Evolutionary conservation across 2,888 invertebrate genomes (phyloP), one percentile per base, ranked within the genome.

Genomic region (Agrypnus murinus): DNA sequence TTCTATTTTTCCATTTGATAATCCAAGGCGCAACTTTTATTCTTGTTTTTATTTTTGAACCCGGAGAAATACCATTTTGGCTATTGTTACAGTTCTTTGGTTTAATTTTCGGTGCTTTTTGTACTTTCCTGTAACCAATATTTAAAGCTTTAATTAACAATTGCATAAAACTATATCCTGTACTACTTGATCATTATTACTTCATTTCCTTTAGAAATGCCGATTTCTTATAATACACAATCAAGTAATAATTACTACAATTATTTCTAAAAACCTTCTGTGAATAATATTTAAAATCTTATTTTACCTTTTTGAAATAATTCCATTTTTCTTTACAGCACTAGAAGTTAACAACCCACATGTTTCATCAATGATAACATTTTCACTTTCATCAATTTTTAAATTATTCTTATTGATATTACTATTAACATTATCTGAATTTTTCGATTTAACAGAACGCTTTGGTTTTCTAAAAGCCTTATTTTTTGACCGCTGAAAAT

Each of bases 1-100:
- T 70, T 19, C 70, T 31, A 17, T 70, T 70, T 53, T 58, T 43
- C 70, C 70, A 70, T 55, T 58, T 70, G 8, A 53, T 14, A 36
- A 65, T 60, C 70, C 70, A 70, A 3, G 59, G 65, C 2, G 65
- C 15, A 31, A 46, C 15, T 31, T 62, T 67, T n/a, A 25, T 36
- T 12, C 19, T 59, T 9, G 46, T 31, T 12, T 43, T 36, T 36
- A 15, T 14, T 17, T 46, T 38, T 17, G 31, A 15, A 31, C 12
- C 12, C 6, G 15, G 38, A 3, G 12, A n/a, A 40, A 40, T 40
- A 2, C 3, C 40, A 40, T 7, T 17, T 46, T 14, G 3, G 46
- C 2, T 40, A n/a, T 14, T 46, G 46, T 4, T 40, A n/a, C 10
- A 17, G 7, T 4, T 12, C 38, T 38, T 38, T 7, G 38, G 38